Percentiles rank a stretch among this genome's conserved stretches.
Conservation (phyloP, 2,797 vertebrate genomes). For the Anas georgica region DNA sequence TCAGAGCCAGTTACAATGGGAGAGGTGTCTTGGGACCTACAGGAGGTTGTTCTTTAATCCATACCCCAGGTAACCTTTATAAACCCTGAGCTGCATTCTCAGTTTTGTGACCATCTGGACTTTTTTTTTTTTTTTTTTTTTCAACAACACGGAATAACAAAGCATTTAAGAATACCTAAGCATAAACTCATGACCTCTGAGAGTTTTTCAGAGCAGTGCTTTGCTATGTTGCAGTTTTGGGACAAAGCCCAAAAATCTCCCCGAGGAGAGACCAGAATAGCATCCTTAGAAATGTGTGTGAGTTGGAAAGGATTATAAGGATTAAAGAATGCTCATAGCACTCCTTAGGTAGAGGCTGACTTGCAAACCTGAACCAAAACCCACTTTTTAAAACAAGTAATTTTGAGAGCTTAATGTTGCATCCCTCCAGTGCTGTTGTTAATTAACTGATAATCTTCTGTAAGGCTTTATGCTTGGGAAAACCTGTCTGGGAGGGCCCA, state of each 20-base stretch:
- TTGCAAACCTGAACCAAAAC: conserved; percentile 24
- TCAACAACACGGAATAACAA: background rate
- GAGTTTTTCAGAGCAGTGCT: background rate
- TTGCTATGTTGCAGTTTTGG: conserved; percentile 9
- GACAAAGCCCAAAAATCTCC: conserved; percentile 17
- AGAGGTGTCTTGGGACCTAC: background rate
- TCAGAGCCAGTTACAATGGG: background rate
- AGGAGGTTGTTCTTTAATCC: background rate
- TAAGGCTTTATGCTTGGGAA: background rate
- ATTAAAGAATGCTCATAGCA: conserved; percentile 1
- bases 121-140: background rate
- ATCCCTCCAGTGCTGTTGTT: background rate
- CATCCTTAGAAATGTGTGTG: conserved; percentile 9
- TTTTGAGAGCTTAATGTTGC: conserved; percentile 12
- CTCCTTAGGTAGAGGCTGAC: background rate
- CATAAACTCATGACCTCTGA: conserved; percentile 37
- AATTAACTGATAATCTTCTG: conserved; percentile 28
- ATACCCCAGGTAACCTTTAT: background rate
- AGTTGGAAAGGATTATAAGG: conserved; percentile 19
- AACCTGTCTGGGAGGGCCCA: background rate
- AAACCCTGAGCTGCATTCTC: background rate
- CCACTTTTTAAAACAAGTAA: background rate
- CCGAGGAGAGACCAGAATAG: conserved; percentile 31
- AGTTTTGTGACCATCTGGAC: background rate
- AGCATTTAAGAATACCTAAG: conserved; percentile 15